phyloP scores from a whole-genome alignment of 2,888 invertebrate genomes.

The Argyresthia albistria region DNA sequence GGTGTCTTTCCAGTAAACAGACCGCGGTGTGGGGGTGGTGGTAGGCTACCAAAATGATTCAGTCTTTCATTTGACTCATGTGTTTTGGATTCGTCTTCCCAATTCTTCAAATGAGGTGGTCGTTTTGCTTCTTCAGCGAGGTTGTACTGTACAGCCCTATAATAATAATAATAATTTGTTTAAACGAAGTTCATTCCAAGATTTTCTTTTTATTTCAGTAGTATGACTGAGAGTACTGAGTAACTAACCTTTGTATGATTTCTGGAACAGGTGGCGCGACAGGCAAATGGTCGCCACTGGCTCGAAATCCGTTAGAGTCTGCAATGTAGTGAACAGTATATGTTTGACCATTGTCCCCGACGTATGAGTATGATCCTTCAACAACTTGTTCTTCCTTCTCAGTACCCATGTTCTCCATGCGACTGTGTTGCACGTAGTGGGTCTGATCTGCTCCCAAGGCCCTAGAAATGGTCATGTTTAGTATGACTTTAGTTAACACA shows the following conservation, averaged over 20 bases:
- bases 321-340: constrained; percentile 79
- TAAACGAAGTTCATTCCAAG: not conserved
- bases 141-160: constrained; percentile 59
- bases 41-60: constrained; percentile 14
- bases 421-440: constrained; percentile 67
- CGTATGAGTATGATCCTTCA: constrained; percentile 75
- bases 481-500: not conserved
- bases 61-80: constrained; percentile 29
- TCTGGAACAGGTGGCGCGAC: constrained; percentile 83
- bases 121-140: constrained; percentile 61
- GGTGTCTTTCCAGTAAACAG: constrained; percentile 60
- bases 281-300: constrained; percentile 83
- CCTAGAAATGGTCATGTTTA: constrained; percentile 21
- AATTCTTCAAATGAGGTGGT: constrained; percentile 40
- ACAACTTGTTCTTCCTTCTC: constrained; percentile 74
- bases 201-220: not conserved
- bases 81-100: constrained; percentile 41
- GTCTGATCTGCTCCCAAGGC: constrained; percentile 67
- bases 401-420: constrained; percentile 69
- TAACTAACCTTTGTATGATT: constrained; percentile 72
- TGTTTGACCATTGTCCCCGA: constrained; percentile 74
- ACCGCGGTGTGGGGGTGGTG: constrained; percentile 26
- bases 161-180: constrained; percentile 12
- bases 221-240: not conserved
- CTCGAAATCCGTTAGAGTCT: constrained; percentile 83